Base-by-base conservation (phyloP, 2,888 invertebrate genomes). In the Dasysyrphus albostriatus region DNA sequence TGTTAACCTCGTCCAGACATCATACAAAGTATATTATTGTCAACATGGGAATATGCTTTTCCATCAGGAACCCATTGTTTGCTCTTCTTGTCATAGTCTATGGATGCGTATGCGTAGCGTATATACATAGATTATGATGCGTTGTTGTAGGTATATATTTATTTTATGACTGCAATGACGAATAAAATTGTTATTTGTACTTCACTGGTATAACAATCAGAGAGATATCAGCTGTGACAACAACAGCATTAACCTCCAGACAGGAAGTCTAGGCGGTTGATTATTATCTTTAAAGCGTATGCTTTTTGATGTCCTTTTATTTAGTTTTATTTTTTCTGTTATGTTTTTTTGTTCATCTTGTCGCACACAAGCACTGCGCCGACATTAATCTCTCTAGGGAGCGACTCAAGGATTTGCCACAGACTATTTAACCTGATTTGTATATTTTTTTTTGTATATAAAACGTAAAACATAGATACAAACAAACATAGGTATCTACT, bases 201-300 rank as follows among this genome's bases (percentile, higher is more conserved):
- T 42, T 51, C 63, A 54, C 16, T 24, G 24, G 34, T 72, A 44
- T 49, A 51, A 54, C n/a, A 39, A 54, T 67, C 56, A 39, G 63
- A 59, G 9, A 14, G 3, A 47, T 69, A 69, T 42, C 51, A 51
- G 51, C 24, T n/a, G 7, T 3, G 49, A 14, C 49, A 34, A 34
- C 47, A 67, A 51, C 67, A 61, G 61, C 56, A 63, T 39, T 70
- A 70, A 75, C 67, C 75, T 56, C 69, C 74, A 85, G 85, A 82
- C 85, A 85, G 85, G 81, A 85, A 85, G 82, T 82, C 81, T 73
- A 67, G 32, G 54, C 32, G 32, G 75, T 70, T 85, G 72, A 78
- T 81, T 78, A 78, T 81, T 78, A 82, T 78, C 73, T 82, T 61
- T 56, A 34, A 49, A 56, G 63, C 39, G 54, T 72, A 65, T 65